Evolutionary conservation across 2,888 invertebrate species (phyloP).

Genomic region (Hymenopus coronatus): DNA sequence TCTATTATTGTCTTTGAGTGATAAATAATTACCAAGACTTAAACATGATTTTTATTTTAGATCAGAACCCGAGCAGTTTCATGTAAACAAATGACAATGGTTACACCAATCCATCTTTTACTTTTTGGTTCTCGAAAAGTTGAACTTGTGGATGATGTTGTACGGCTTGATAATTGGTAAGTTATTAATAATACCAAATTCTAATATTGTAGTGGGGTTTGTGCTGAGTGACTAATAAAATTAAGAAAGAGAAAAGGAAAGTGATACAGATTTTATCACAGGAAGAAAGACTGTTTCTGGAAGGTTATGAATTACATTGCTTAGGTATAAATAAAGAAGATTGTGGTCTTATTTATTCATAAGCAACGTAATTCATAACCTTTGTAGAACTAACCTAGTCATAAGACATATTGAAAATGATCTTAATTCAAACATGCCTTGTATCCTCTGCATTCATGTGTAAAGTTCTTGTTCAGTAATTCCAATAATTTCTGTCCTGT

Average conservation of each 20-base stretch:
- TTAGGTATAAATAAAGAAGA: no score
- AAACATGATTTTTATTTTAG: conserved; percentile 42
- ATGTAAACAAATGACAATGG: conserved; percentile 96
- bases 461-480: no score
- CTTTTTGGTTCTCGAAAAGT: conserved; percentile 90
- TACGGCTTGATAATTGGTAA: conserved; percentile 87
- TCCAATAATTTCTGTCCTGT: no score
- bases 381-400: no score
- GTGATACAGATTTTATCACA: background rate
- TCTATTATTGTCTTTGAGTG: background rate
- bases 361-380: no score
- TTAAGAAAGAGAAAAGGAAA: background rate
- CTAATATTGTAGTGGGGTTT: background rate
- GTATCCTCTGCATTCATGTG: no score
- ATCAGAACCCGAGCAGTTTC: conserved; percentile 92
- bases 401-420: no score
- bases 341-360: no score
- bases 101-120: conserved; percentile 87
- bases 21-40: background rate
- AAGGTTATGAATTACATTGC: no score
- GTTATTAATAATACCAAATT: conserved; percentile 21
- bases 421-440: no score
- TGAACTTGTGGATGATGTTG: conserved; percentile 70
- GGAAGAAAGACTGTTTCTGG: no score
- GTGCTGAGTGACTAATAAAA: background rate